Evolutionary conservation across 2,888 invertebrate genomes (phyloP).

Genomic region (Callyntrura guangdongensis): DNA sequence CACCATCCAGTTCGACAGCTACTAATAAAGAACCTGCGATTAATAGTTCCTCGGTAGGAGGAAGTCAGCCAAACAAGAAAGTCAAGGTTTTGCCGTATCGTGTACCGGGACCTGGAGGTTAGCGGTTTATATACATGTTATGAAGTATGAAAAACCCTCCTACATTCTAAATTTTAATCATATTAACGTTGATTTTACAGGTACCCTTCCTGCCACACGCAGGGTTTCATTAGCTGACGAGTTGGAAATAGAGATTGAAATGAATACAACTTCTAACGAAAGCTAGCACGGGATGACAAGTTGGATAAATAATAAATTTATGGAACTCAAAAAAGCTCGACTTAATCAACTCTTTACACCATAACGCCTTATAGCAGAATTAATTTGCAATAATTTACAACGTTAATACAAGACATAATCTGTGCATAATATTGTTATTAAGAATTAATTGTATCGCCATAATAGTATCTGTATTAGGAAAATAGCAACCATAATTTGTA

Average conservation of each 20-base stretch:
- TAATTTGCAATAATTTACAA: conserved; percentile 1
- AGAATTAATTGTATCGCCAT: too few relatives aligned
- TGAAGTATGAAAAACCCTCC: too few relatives aligned
- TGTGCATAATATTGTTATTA: too few relatives aligned
- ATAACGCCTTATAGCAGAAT: neutral
- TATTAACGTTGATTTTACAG: too few relatives aligned
- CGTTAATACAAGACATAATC: neutral
- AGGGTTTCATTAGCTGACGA: neutral
- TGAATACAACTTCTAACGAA: neutral
- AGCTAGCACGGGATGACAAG: conserved; percentile 12
- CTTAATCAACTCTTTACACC: neutral
- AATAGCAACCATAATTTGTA: too few relatives aligned
- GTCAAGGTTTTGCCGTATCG: conserved; percentile 76
- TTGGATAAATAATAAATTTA: neutral
- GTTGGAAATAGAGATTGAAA: conserved; percentile 22
- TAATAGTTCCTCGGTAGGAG: neutral
- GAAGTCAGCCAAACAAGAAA: conserved; percentile 27
- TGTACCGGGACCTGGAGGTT: conserved; percentile 80
- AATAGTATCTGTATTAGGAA: too few relatives aligned
- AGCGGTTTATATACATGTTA: neutral
- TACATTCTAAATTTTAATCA: too few relatives aligned
- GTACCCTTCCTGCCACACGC: neutral
- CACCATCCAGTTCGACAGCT: neutral
- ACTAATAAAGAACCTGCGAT: conserved; percentile 24
- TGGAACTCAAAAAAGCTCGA: neutral